A percentile compares a stretch with the other conserved stretches of the same genome.
These are phyloP conservation scores for Adelphocoris suturalis DNA, from an alignment of 2,888 invertebrate genomes.

Conservation along the genomic window DNA sequence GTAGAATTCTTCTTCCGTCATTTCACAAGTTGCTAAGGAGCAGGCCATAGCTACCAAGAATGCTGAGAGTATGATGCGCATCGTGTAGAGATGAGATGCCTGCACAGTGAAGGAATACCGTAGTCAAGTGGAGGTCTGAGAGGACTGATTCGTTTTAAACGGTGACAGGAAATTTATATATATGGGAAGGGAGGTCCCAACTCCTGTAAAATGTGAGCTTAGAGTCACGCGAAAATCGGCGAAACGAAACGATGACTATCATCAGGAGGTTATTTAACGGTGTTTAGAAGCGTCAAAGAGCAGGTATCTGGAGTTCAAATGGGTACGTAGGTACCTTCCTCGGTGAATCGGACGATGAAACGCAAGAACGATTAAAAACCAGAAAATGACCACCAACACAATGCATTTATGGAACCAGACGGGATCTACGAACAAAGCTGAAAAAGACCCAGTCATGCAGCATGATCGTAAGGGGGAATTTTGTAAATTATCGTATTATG, in stretches of 20 bases:
- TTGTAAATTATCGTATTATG: too few relatives aligned
- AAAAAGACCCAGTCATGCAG: too few relatives aligned
- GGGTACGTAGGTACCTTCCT: not conserved
- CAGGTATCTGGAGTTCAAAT: not conserved
- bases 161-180: not conserved
- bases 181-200: not conserved
- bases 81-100: not conserved
- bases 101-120: not conserved
- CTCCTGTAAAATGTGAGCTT: not conserved
- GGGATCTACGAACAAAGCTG: too few relatives aligned
- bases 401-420: too few relatives aligned
- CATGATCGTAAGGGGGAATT: too few relatives aligned
- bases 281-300: not conserved
- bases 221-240: not conserved
- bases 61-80: not conserved
- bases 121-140: not conserved
- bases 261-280: not conserved
- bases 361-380: too few relatives aligned
- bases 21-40: not conserved
- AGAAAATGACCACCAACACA: too few relatives aligned
- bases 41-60: constrained; percentile 7
- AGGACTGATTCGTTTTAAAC: not conserved
- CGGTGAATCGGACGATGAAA: too few relatives aligned
- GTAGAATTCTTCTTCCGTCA: constrained; percentile 62
- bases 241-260: not conserved